Percentiles rank a stretch among this genome's conserved stretches.
Evolutionary conservation across 1,140 invertebrate genomes (phyloP).

Genomic region (Sitophilus oryzae): DNA sequence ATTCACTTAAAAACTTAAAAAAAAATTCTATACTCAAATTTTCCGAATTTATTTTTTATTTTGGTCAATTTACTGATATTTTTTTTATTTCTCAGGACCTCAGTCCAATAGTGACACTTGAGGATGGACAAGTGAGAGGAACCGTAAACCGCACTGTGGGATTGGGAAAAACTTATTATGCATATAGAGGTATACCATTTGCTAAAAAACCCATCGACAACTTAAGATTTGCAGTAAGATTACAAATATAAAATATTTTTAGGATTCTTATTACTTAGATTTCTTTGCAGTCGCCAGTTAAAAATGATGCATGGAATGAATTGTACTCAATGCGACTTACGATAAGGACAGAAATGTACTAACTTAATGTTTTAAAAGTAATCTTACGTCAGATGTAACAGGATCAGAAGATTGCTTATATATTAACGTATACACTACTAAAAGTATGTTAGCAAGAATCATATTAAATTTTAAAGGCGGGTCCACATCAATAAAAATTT

Average conservation of each 20-base stretch:
- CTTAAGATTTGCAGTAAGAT: slow-evolving; percentile 14
- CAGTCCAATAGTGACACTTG: too few relatives aligned
- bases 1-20: too few relatives aligned
- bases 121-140: too few relatives aligned
- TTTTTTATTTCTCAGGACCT: too few relatives aligned
- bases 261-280: not conserved
- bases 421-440: slow-evolving; percentile 16
- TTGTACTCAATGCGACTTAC: slow-evolving; percentile 6
- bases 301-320: slow-evolving; percentile 13
- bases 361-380: not conserved
- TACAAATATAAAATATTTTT: too few relatives aligned
- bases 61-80: too few relatives aligned
- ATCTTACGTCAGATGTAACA: not conserved
- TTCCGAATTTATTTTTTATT: too few relatives aligned
- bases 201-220: slow-evolving; percentile 5
- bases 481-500: too few relatives aligned
- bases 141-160: too few relatives aligned
- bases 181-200: slow-evolving; percentile 10
- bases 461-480: too few relatives aligned
- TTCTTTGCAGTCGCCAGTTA: slow-evolving; percentile 7
- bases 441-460: too few relatives aligned
- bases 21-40: too few relatives aligned
- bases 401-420: slow-evolving; percentile 15
- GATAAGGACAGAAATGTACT: slow-evolving; percentile 3
- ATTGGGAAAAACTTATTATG: slow-evolving; percentile 7